Evolutionary conservation across 2,888 invertebrate species (phyloP), one percentile per base, ranked within the genome.

Genomic region (Diadegma fenestrale): DNA sequence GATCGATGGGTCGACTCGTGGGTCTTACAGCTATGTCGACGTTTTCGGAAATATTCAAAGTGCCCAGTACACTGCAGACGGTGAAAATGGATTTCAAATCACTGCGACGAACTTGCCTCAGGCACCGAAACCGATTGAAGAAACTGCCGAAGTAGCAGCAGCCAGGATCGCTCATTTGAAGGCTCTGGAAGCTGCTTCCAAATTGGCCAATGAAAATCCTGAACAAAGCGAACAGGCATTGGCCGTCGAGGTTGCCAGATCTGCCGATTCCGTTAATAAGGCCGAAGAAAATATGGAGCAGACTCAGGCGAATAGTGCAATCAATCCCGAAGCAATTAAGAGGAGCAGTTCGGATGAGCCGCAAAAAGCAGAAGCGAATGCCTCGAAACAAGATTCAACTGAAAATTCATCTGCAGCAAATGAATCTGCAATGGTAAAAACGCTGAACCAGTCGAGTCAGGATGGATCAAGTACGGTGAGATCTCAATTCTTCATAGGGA

Each of bases 21-120:
- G 94, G 14, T 90, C 91, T 22, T 95, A 94, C 91, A 94, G 94
- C 81, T 95, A 94, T 90, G 88, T 94, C 37, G 95, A 94, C 85
- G 92, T 90, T 7, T 90, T 93, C 75, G 95, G 95, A 7, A 87
- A 92, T 10, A 91, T 95, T 64, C 94, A 95, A 87, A 94, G 91
- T 45, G 93, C 94, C 7, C 92, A 93, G 69, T 95, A 95, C 88
- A 92, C 93, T 3, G 93, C 94, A 2, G 94, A 94, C 81, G 91
- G 92, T 33, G 89, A 92, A 48, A 91, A 94, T 81, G 95, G 95
- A n/a, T 95, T 94, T 91, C 92, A 93, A 7, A 93, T 95, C 8
- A 91, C 93, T 10, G 94, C 94, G 51, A 94, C 94, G 73, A 95
- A 95, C 90, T 88, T 95, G 63, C 95, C 95, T 0, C 89, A 89